These are phyloP conservation scores for Centroberyx gerrardi DNA, from an alignment of 2,797 vertebrate species.

Conservation along the genomic window DNA sequence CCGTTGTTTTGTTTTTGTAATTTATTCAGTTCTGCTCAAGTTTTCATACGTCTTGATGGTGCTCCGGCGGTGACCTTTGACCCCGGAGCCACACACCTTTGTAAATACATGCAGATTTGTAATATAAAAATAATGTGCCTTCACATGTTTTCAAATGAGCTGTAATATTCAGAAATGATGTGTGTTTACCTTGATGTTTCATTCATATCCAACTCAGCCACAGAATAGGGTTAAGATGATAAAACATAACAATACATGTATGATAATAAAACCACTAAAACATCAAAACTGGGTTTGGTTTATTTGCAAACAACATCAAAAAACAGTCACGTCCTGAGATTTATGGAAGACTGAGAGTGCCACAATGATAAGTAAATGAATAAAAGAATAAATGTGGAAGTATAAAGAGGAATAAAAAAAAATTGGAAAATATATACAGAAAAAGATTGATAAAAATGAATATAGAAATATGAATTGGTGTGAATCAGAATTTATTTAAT, in stretches of 20 bases:
- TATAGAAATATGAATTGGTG: too few species aligned
- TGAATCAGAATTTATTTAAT: too few species aligned
- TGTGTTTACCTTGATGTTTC: slow-evolving; percentile 34
- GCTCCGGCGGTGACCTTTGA: slow-evolving; percentile 57
- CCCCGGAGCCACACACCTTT: slow-evolving; percentile 57
- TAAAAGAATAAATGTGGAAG: too few species aligned
- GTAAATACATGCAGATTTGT: slow-evolving; percentile 80
- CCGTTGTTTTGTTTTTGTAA: slow-evolving; percentile 54
- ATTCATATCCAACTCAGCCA: slow-evolving; percentile 46
- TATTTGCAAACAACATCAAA: slow-evolving; percentile 17
- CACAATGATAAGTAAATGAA: neutral
- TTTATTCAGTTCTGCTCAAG: slow-evolving; percentile 65
- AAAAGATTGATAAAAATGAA: too few species aligned
- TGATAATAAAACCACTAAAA: slow-evolving; percentile 62
- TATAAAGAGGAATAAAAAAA: too few species aligned
- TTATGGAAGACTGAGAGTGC: neutral
- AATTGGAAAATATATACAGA: too few species aligned
- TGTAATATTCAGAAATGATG: slow-evolving; percentile 61
- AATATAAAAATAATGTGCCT: slow-evolving; percentile 64
- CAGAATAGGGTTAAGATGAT: slow-evolving; percentile 43
- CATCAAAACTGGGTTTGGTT: slow-evolving; percentile 30
- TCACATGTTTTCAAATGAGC: slow-evolving; percentile 64
- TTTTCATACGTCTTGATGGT: slow-evolving; percentile 49
- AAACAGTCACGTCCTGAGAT: slow-evolving; percentile 10
- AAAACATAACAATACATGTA: slow-evolving; percentile 38